Percentiles rank a stretch among this genome's conserved stretches.
Conservation (phyloP, 2,113 vertebrate species). For the Eptatretus burgeri region DNA sequence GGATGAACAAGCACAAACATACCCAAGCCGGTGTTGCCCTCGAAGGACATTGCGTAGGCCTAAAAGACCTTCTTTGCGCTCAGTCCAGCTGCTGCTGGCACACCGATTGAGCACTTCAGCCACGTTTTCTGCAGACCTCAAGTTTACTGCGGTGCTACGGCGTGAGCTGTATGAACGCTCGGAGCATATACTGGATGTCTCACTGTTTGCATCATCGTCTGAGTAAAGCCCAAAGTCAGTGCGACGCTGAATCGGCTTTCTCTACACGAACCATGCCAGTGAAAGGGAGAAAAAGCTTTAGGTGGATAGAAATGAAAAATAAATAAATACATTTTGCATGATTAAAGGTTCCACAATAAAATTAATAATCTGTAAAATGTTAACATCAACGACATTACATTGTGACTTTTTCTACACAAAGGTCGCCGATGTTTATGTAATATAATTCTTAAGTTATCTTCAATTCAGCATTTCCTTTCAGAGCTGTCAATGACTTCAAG, state of each 20-base stretch:
- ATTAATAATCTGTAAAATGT: no score
- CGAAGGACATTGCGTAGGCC: conserved; percentile 83
- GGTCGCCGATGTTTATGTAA: no score
- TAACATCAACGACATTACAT: no score
- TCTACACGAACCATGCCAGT: conserved; percentile 19
- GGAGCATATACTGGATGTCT: conserved; percentile 71
- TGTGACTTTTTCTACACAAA: no score
- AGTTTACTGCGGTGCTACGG: conserved; percentile 70
- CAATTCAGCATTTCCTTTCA: no score
- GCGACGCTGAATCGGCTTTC: conserved; percentile 52
- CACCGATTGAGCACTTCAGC: conserved; percentile 92
- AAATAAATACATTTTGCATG: no score
- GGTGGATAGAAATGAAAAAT: neutral
- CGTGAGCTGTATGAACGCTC: conserved; percentile 72
- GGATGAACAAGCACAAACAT: conserved; percentile 8
- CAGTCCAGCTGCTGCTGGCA: conserved; percentile 92
- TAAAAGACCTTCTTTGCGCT: conserved; percentile 79
- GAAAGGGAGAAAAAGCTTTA: neutral
- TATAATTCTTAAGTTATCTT: no score
- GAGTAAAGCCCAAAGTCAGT: conserved; percentile 93
- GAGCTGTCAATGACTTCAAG: no score
- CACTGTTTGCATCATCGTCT: conserved; percentile 80
- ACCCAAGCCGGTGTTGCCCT: conserved; percentile 84
- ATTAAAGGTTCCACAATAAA: no score
- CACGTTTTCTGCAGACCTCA: conserved; percentile 77